Evolutionary conservation across 35 echinoderm and acorn worm species (phyloP), one percentile per base, ranked within the genome.

Genomic region (Heliocidaris tuberculata): DNA sequence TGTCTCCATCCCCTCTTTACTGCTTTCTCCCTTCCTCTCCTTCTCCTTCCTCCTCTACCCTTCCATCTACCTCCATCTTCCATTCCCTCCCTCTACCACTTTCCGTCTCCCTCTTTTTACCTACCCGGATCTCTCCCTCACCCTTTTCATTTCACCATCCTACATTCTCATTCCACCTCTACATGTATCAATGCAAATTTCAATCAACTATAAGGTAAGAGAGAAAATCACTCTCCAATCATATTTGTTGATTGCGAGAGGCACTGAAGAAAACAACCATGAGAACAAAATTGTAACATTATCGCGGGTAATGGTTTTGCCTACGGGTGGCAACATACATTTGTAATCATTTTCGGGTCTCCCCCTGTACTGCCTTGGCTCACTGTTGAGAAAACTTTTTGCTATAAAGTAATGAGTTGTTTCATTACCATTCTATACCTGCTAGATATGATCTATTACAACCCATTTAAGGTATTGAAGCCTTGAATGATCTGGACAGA

Each of bases 161-260:
- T 19, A 19, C 19, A 78, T 56, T 56, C 65, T n/a, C 65, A 78
- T 78, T 78, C 65, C n/a, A n/a, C 65, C 65, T 7, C 0, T 7
- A 78, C 65, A 78, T 78, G 52, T n/a, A 27, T 42, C 3, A 1
- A 78, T 78, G 65, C 65, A 78, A 78, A 78, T n/a, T 78, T 78
- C 17, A 19, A 21, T 78, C 65, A 78, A 3, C 65, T 78, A n/a
- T 27, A 78, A 78, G 65, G 19, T 27, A 24, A 78, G 27, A 24
- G 17, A 78, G 21, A 7, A 78, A 27, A 78, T 78, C 65, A 27
- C 65, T 78, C 65, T 78, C 65, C 19, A 78, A 78, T 78, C 65
- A 78, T 78, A 78, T 78, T 78, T 78, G 65, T 78, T 78, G 65
- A 78, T 78, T 78, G 65, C 65, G 65, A 78, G 65, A 19, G 65